Evolutionary conservation across 1,140 invertebrate genomes (phyloP).

Genomic region (Drosophila nigromelanica): DNA sequence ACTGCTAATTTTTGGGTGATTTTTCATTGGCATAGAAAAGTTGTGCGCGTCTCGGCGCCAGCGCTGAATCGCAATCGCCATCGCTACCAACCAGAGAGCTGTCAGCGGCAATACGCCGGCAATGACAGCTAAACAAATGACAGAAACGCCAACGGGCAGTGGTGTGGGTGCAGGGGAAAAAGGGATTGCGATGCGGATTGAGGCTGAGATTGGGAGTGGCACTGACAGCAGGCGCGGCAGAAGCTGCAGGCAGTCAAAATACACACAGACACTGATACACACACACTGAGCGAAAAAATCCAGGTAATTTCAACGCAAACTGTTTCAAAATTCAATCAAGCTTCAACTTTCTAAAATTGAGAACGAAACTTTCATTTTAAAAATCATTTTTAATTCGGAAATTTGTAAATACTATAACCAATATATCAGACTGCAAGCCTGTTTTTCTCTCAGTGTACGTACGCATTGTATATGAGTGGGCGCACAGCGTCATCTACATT

Average conservation of each 20-base stretch:
- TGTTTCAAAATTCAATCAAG: too few species aligned
- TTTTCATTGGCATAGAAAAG: slow-evolving; percentile 60
- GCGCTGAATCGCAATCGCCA: slow-evolving; percentile 27
- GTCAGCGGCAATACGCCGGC: slow-evolving; percentile 72
- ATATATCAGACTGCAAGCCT: background rate
- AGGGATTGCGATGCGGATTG: slow-evolving; percentile 23
- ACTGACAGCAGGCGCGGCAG: slow-evolving; percentile 36
- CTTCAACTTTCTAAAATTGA: too few species aligned
- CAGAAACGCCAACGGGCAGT: slow-evolving; percentile 54
- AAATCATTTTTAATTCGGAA: background rate
- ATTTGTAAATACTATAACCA: background rate
- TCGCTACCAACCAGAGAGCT: slow-evolving; percentile 46
- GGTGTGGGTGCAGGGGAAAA: background rate
- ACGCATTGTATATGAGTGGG: slow-evolving; percentile 25
- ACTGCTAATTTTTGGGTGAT: slow-evolving; percentile 75
- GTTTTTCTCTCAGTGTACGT: background rate
- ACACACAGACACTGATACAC: slow-evolving; percentile 26
- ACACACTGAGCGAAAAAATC: slow-evolving; percentile 6
- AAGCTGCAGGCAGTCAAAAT: slow-evolving; percentile 21
- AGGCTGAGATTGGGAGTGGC: slow-evolving; percentile 32
- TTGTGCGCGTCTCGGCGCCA: slow-evolving; percentile 40
- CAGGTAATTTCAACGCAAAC: too few species aligned
- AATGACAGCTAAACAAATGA: slow-evolving; percentile 82
- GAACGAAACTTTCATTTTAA: too few species aligned
- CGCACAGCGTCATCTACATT: slow-evolving; percentile 75